Evolutionary conservation across 23 tunicate species (phyloP), one percentile per base, ranked within the genome.

Genomic region (Phallusia fumigata): DNA sequence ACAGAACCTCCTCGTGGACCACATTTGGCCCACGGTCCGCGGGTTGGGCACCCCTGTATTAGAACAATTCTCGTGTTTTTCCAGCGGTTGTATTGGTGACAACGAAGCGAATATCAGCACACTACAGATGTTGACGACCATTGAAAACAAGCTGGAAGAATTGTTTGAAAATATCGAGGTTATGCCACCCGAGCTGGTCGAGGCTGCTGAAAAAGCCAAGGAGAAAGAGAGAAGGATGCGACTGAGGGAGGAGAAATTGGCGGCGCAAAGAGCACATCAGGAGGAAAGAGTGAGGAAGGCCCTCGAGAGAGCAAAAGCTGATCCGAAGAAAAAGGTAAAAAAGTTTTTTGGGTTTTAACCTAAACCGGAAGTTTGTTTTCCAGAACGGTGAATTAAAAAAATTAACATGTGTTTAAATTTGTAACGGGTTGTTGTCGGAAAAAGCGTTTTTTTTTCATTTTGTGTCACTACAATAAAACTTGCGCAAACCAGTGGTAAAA

Each of bases 211-310:
- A 82, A 95, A 95, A 35, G 92, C 92, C 19, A 90, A 90, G 36
- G 99, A 95, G 81, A 90, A 90, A 49, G 95, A 95, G 75, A 76
- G 99, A 47, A 87, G 99, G 32, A 84, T 90, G 92, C 75, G 99
- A 51, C 83, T 90, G 80, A 84, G 99, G 58, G 99, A 95, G 75
- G 99, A 95, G 82, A 95, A 95, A 80, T 74, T 90, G 73, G 87
- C 89, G 36, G 86, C 89, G 10, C 99, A 95, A 45, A 79, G 90
- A 77, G 93, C 90, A 34, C 89, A 86, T 84, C 99, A 95, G 79
- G 95, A 95, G 83, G 99, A 95, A 65, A 82, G 99, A 84, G 99
- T 90, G 53, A 80, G 95, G 65, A 90, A 90, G 65, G 99, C 99
- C 15, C 84, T 95, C 76, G 99, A 95, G 47, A 76, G 99, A 80